These are phyloP conservation scores for Ypsolopha sequella DNA, from an alignment of 2,888 invertebrate genomes.

Conservation along the genomic window DNA sequence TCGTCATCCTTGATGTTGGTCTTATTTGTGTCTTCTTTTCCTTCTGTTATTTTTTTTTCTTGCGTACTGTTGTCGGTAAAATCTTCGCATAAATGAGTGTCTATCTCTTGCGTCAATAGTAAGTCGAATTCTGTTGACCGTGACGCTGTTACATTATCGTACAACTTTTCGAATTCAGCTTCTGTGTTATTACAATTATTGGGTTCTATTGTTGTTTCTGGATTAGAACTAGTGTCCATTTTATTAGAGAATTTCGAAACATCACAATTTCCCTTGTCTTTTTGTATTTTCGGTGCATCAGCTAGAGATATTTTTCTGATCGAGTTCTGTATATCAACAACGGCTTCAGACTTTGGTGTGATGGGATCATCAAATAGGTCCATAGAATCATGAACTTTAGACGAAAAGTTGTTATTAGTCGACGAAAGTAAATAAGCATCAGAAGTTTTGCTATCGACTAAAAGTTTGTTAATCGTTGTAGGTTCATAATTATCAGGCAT, in stretches of 20 bases:
- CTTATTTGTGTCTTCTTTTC: constrained; percentile 6
- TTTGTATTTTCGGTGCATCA: constrained; percentile 3
- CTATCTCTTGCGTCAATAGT: constrained; percentile 25
- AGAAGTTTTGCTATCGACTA: constrained; percentile 38
- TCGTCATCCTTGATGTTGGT: constrained; percentile 6
- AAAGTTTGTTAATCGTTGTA: constrained; percentile 36
- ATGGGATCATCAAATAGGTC: constrained; percentile 42
- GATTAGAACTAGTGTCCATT: constrained; percentile 2
- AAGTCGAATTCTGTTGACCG: constrained; percentile 51
- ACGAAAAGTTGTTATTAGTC: constrained; percentile 19
- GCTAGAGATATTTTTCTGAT: constrained; percentile 22
- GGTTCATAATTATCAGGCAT: constrained; percentile 27
- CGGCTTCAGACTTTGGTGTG: constrained; percentile 19
- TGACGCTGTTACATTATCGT: constrained; percentile 38
- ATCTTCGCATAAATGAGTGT: background rate
- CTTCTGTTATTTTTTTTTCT: too few relatives aligned
- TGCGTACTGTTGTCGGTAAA: constrained; percentile 5
- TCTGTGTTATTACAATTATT: constrained; percentile 18
- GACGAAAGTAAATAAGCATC: constrained; percentile 23
- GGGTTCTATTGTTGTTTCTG: constrained; percentile 9
- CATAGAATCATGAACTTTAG: constrained; percentile 35
- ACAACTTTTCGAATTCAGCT: constrained; percentile 52
- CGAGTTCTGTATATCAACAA: constrained; percentile 18
- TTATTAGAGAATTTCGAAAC: constrained; percentile 3
- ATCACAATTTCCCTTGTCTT: constrained; percentile 1